Evolutionary conservation across 2,888 invertebrate species (phyloP).

Genomic region (Ferdinandea cuprea): DNA sequence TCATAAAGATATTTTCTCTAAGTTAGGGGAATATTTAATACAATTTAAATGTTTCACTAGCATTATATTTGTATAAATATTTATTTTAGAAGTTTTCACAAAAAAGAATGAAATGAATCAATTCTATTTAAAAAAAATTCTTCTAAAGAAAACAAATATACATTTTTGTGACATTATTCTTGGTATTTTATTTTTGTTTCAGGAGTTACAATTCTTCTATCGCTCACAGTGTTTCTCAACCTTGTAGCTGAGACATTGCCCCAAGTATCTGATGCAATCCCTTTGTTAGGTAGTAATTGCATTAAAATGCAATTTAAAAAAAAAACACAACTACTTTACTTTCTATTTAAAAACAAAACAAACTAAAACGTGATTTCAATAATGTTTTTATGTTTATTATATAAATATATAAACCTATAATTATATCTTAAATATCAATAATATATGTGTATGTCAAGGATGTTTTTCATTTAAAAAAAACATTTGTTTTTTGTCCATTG

Average conservation of each 20-base stretch:
- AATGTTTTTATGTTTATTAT: constrained; percentile 28
- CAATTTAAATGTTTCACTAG: no score
- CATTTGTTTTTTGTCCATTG: constrained; percentile 38
- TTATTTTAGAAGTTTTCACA: not conserved
- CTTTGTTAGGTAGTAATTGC: constrained; percentile 96
- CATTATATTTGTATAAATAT: no score
- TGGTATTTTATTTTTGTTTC: constrained; percentile 84
- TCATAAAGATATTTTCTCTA: no score
- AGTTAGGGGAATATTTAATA: no score
- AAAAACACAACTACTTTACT: constrained; percentile 39
- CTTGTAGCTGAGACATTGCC: constrained; percentile 99
- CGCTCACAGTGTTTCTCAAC: constrained; percentile 99
- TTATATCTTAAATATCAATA: constrained; percentile 62
- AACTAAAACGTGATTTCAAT: constrained; percentile 51
- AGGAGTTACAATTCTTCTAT: constrained; percentile 99
- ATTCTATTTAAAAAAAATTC: constrained; percentile 37
- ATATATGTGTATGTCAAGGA: constrained; percentile 73
- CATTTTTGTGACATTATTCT: constrained; percentile 70
- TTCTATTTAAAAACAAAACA: constrained; percentile 39
- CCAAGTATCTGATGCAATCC: constrained; percentile 99
- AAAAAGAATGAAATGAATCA: not conserved
- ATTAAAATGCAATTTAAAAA: constrained; percentile 82
- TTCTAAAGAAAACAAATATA: constrained; percentile 23
- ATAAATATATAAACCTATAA: constrained; percentile 60
- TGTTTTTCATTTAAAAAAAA: constrained; percentile 57